Base-by-base conservation (phyloP, 1,140 invertebrate genomes). In the Phymorhynchus buccinoides region DNA sequence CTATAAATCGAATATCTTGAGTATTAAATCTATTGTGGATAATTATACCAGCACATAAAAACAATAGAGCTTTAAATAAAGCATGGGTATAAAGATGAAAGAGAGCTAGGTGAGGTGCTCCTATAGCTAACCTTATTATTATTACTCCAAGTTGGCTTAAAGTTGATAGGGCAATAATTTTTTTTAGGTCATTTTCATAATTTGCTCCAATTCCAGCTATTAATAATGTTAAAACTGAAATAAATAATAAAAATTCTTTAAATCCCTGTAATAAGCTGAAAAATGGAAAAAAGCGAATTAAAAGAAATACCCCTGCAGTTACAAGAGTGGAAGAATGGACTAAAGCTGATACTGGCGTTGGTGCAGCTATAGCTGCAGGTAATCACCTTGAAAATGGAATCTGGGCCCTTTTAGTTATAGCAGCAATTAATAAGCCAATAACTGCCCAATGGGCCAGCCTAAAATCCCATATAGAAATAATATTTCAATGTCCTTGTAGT, bases 241-340 rank as follows among this genome's bases (percentile, higher is more conserved):
- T 32, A 30, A 79, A 48, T 37, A 68, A 32, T 66, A 84, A 87
- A 85, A 95, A 9, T 16, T 7, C 7, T 1, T 27, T 14, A 39
- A 37, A 81, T 3, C 44, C 80, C 1, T 32, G 0, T 22, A 32
- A 7, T 35, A 6, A 32, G 6, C 12, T 16, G 0, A 75, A 35
- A 16, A 75, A 39, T 35, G 71, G 71, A 41, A 39, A 75, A n/a
- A 75, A 75, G 12, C 94, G 95, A 95, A 96, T 95, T 92, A 96
- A 90, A 92, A 96, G 94, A 95, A 95, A 96, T 86, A 96, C 94
- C 0, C 95, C 96, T 0, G 95, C 95, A 48, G 95, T 96, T 0
- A 96, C 96, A 90, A 96, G 94, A 86, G 95, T 96, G 42, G 95
- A 96, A 87, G 95, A 96, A 95, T 96, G 95, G 91, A 96, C 95